Base-by-base conservation (phyloP, 92 coral and sea anemone genomes). In the Nematostella vectensis region DNA sequence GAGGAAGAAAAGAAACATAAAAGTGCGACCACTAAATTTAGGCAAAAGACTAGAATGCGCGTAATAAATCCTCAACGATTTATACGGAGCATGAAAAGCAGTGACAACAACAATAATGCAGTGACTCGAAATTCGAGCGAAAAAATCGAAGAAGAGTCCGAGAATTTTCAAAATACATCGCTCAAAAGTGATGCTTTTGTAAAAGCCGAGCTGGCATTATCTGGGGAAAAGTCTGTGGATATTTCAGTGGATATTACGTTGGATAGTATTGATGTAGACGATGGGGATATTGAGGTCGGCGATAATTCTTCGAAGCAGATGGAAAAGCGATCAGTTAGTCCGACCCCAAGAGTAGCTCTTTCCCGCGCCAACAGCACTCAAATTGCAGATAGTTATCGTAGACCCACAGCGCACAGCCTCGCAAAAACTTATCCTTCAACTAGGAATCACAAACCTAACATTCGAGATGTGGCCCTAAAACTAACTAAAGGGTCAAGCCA, bases 21-120 rank as follows among this genome's bases (percentile, higher is more conserved):
- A 6, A 54, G n/a, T 15, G 13, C 20, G 1, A 33, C n/a, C 11
- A 30, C 25, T 38, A 73, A 57, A 29, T 79, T 79, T 67, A 75
- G 81, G 45, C 76, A 69, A 2, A 73, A 65, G 62, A 71, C 87
- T 3, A 31, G 68, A 21, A 42, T 13, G 25, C 65, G 62, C 29
- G 37, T 79, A 1, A 74, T 79, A 25, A 63, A 73, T 8, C 87
- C 87, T 3, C 87, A 79, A 19, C 54, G 87, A 49, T 73, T 79
- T 50, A 51, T 79, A 26, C 87, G 77, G 1, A 47, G 71, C 22
- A 55, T 79, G 49, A 69, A 58, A 21, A 33, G n/a, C n/a, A n/a
- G n/a, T n/a, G n/a, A n/a, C n/a, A n/a, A n/a, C n/a, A n/a, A n/a
- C n/a, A n/a, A n/a, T n/a, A n/a, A n/a, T n/a, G n/a, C n/a, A n/a